Conservation (phyloP, 1,140 invertebrate genomes). For the Trichomalopsis sarcophagae region DNA sequence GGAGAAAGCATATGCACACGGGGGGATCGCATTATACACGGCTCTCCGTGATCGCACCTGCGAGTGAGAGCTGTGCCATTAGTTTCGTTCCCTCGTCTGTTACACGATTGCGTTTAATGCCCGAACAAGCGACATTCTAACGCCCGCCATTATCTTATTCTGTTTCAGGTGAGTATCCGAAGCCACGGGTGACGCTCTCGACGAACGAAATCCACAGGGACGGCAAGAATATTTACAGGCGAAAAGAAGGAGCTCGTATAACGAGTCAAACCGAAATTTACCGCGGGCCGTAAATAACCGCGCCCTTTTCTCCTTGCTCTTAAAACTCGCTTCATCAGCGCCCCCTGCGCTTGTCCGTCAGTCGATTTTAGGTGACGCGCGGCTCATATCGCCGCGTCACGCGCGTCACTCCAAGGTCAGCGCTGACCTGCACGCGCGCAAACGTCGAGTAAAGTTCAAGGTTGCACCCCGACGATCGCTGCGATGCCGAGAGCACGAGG, state of each 20-base stretch:
- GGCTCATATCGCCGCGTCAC: not conserved
- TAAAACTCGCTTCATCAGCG: constrained; percentile 33
- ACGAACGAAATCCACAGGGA: not conserved
- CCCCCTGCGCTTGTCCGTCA: constrained; percentile 40
- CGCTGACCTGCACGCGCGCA: not conserved
- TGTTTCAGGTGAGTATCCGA: constrained; percentile 20
- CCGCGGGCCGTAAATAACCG: constrained; percentile 36
- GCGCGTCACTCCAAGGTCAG: constrained; percentile 29
- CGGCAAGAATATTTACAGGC: not conserved
- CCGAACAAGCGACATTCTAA: too few species aligned
- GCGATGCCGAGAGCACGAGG: not conserved
- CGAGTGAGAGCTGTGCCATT: too few species aligned
- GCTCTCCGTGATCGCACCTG: too few species aligned
- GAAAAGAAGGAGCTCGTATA: not conserved
- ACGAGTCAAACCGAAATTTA: constrained; percentile 35
- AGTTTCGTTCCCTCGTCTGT: too few species aligned
- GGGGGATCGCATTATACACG: too few species aligned
- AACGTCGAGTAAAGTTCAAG: constrained; percentile 34
- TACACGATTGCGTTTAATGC: not conserved
- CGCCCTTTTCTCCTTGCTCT: constrained; percentile 32
- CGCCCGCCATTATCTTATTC: not conserved
- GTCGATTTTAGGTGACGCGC: constrained; percentile 45
- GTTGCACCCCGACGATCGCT: not conserved
- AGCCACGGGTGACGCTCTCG: not conserved
- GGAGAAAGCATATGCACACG: not conserved